Conservation (phyloP, 2,113 vertebrate species). For the Mastomys coucha region DNA sequence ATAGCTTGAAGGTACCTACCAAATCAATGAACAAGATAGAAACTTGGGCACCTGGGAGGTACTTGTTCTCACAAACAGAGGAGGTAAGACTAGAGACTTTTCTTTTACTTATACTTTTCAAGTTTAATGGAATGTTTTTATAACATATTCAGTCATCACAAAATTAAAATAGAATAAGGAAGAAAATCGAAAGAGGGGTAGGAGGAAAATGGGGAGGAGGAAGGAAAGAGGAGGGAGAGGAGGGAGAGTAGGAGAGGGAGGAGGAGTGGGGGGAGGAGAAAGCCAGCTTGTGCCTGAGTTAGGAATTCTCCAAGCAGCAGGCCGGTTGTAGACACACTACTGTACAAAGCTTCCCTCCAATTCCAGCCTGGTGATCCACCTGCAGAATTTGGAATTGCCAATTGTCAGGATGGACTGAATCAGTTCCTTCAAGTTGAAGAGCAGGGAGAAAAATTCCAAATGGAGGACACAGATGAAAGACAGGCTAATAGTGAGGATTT, state of each 20-base stretch:
- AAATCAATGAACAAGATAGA: neutral
- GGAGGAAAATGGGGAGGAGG: too few species aligned
- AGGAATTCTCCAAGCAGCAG: neutral
- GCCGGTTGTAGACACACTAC: neutral
- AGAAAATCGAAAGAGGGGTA: too few species aligned
- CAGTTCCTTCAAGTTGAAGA: neutral
- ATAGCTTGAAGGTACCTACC: neutral
- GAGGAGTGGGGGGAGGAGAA: too few species aligned
- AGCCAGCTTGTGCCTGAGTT: neutral
- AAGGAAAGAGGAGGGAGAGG: too few species aligned
- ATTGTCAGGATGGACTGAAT: neutral
- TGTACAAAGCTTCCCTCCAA: neutral
- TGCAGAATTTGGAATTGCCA: neutral
- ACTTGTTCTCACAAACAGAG: neutral
- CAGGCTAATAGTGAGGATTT: neutral
- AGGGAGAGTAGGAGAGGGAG: neutral
- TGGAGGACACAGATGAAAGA: neutral
- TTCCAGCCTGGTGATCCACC: neutral
- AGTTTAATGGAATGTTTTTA: neutral
- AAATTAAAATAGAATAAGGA: neutral
- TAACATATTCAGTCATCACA: neutral
- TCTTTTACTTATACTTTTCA: neutral
- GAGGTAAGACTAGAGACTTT: neutral
- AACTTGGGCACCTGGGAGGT: neutral
- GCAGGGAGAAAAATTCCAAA: neutral